Evolutionary conservation across 2,113 vertebrate species (phyloP).

Genomic region (Micromys minutus): DNA sequence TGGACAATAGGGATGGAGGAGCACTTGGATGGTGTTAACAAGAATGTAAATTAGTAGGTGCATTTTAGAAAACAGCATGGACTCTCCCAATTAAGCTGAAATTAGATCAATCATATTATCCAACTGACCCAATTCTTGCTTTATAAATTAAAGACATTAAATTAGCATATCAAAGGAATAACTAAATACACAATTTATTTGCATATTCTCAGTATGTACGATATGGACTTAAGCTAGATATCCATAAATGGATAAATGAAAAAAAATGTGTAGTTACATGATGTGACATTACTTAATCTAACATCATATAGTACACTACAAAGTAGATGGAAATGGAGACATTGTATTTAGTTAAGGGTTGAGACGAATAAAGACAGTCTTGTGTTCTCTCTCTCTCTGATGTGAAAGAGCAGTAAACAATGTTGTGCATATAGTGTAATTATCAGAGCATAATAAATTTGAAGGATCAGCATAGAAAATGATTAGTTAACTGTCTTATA

Average conservation of each 20-base stretch:
- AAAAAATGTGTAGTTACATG: background rate
- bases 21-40: background rate
- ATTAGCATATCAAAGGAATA: background rate
- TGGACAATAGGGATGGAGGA: background rate
- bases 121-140: background rate
- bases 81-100: background rate
- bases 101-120: background rate
- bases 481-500: background rate
- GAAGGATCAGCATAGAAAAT: no score
- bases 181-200: background rate
- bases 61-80: background rate
- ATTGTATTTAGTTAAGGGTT: background rate
- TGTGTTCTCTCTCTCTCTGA: background rate
- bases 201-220: background rate
- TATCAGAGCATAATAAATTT: background rate
- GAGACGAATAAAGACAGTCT: background rate
- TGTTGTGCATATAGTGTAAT: background rate
- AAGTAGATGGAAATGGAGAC: background rate
- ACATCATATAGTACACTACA: background rate
- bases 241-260: background rate
- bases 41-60: background rate
- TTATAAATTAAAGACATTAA: background rate
- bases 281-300: background rate
- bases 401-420: background rate
- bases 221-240: background rate